A percentile compares a stretch with the other conserved stretches of the same genome.
Evolutionary conservation across 2,113 vertebrate genomes (phyloP).

Genomic region (Serranochromis macrocephalus): DNA sequence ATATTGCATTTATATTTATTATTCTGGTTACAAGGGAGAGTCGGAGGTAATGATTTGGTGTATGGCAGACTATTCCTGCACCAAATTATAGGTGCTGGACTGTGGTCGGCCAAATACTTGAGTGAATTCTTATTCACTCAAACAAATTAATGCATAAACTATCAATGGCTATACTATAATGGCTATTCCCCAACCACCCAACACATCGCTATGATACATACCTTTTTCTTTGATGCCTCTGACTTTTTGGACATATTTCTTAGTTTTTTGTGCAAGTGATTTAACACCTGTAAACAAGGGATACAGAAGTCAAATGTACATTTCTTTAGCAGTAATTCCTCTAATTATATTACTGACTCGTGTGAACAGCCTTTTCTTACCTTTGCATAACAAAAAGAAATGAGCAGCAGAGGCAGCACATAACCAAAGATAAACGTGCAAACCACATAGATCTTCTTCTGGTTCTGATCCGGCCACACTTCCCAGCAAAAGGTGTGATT

Average conservation of each 20-base stretch:
- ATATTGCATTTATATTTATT: not conserved
- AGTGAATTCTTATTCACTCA: not conserved
- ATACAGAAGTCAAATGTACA: not conserved
- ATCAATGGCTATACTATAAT: not conserved
- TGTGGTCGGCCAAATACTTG: not conserved
- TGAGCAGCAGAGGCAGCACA: constrained; percentile 87
- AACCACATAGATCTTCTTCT: constrained; percentile 87
- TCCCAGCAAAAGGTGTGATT: constrained; percentile 96
- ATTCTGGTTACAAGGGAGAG: not conserved
- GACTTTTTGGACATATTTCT: constrained; percentile 98
- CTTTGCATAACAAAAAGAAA: constrained; percentile 97
- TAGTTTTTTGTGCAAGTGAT: constrained; percentile 92
- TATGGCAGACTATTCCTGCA: not conserved
- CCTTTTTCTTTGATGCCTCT: constrained; percentile 97
- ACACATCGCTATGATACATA: constrained; percentile 48
- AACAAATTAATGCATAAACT: not conserved
- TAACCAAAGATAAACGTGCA: constrained; percentile 93
- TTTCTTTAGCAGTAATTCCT: not conserved
- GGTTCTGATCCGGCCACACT: constrained; percentile 77
- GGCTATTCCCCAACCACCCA: not conserved
- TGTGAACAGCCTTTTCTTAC: constrained; percentile 58
- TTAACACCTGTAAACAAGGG: constrained; percentile 82
- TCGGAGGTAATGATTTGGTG: not conserved
- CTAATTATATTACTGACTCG: not conserved
- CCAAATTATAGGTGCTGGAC: not conserved